phyloP scores from a whole-genome alignment of 1,140 invertebrate genomes.

The Pomacea maculata region DNA sequence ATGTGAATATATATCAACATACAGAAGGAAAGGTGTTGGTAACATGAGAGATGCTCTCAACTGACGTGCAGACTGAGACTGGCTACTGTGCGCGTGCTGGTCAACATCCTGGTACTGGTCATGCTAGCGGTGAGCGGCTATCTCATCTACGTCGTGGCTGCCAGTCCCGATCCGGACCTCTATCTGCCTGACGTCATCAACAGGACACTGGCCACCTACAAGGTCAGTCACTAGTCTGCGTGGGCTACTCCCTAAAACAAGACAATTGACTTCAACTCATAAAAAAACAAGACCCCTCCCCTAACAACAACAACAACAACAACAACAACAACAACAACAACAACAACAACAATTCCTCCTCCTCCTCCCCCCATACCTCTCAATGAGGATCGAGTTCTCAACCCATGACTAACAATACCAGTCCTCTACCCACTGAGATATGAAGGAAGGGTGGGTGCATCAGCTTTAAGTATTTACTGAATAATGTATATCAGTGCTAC shows the following conservation, averaged over 20 bases:
- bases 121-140: conserved; percentile 45
- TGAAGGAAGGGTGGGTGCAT: too few relatives aligned
- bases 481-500: neutral
- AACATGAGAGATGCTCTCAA: conserved; percentile 65
- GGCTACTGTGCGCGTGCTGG: conserved; percentile 28
- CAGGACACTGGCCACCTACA: conserved; percentile 35
- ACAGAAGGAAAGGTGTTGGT: conserved; percentile 73
- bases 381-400: neutral
- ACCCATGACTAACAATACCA: neutral
- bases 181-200: conserved; percentile 19
- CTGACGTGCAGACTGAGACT: conserved; percentile 17
- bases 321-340: neutral
- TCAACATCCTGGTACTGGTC: conserved; percentile 38
- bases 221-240: conserved; percentile 14
- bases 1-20: conserved; percentile 35
- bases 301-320: neutral
- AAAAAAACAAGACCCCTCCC: too few relatives aligned
- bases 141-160: conserved; percentile 40
- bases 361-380: neutral
- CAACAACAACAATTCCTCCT: too few relatives aligned
- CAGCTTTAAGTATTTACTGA: neutral
- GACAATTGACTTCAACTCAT: too few relatives aligned
- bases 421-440: too few relatives aligned
- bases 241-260: too few relatives aligned
- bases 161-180: conserved; percentile 21